Percentiles rank a stretch among this genome's conserved stretches.
These are phyloP conservation scores for Xiphophorus hellerii DNA, from an alignment of 2,113 vertebrate species.

Conservation along the genomic window DNA sequence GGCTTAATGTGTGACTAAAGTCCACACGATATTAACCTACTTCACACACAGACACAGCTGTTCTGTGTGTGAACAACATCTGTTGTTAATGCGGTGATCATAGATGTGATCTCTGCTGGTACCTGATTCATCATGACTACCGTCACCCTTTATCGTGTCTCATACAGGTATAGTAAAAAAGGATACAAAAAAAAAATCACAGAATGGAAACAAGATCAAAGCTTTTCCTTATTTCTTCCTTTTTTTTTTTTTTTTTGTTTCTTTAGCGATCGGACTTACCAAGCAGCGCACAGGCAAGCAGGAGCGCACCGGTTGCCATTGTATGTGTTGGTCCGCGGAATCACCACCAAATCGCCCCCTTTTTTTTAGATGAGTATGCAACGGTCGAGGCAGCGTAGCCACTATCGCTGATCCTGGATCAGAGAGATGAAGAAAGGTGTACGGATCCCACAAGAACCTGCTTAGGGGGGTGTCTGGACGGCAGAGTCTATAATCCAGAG, in stretches of 20 bases:
- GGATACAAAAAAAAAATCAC: background rate
- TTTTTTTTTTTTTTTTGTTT: background rate
- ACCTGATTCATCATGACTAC: conserved; percentile 55
- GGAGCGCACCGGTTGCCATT: conserved; percentile 78
- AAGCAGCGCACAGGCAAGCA: conserved; percentile 68
- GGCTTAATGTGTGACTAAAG: conserved; percentile 66
- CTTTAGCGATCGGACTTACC: conserved; percentile 67
- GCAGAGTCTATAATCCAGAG: conserved; percentile 52
- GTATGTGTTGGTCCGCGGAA: conserved; percentile 62
- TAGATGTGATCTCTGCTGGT: conserved; percentile 44
- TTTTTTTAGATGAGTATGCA: conserved; percentile 19
- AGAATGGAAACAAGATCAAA: conserved; percentile 4
- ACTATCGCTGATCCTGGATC: conserved; percentile 23
- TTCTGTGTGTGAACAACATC: conserved; percentile 56
- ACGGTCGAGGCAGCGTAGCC: conserved; percentile 12
- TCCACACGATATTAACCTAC: conserved; percentile 75
- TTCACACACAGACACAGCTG: conserved; percentile 55
- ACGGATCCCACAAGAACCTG: conserved; percentile 15
- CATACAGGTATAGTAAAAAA: conserved; percentile 43
- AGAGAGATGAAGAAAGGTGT: conserved; percentile 8
- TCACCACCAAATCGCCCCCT: conserved; percentile 49
- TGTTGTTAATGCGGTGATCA: conserved; percentile 60
- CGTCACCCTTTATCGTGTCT: conserved; percentile 30
- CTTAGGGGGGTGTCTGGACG: conserved; percentile 5
- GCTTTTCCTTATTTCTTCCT: background rate